Evolutionary conservation across 92 coral and sea anemone genomes (phyloP).

Genomic region (Umimayanthus kanabou): DNA sequence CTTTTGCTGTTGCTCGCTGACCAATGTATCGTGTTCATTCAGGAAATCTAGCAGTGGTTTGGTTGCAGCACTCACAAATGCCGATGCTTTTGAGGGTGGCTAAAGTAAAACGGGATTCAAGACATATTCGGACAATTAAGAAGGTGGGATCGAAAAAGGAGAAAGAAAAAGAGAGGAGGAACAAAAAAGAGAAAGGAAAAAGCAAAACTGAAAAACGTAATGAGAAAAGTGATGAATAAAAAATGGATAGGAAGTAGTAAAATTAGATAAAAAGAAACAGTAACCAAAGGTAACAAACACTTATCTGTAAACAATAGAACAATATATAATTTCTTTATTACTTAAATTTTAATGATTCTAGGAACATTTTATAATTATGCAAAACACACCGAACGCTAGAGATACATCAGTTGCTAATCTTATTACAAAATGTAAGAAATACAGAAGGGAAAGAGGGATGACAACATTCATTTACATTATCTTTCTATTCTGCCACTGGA

Average conservation of each 20-base stretch:
- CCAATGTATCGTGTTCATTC: conserved; percentile 59
- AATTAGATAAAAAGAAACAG: no score
- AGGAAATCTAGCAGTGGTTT: conserved; percentile 86
- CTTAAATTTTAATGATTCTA: background rate
- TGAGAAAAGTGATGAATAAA: no score
- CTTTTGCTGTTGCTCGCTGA: conserved; percentile 66
- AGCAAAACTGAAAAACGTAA: no score
- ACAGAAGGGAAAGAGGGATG: no score
- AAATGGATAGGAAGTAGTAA: no score
- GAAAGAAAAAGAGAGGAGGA: background rate
- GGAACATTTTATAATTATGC: background rate
- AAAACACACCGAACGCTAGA: no score
- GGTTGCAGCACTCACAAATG: conserved; percentile 73
- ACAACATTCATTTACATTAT: no score
- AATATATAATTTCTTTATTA: no score
- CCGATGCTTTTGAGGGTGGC: conserved; percentile 90
- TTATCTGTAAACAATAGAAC: background rate
- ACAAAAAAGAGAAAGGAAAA: background rate
- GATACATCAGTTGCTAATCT: no score
- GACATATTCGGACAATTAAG: background rate
- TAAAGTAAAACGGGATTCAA: conserved; percentile 23
- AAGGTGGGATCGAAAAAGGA: background rate
- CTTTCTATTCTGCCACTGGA: background rate
- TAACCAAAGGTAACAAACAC: no score
- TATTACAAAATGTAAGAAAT: no score